Conservation (phyloP, 1,140 invertebrate species). For the Drosophila lini region DNA sequence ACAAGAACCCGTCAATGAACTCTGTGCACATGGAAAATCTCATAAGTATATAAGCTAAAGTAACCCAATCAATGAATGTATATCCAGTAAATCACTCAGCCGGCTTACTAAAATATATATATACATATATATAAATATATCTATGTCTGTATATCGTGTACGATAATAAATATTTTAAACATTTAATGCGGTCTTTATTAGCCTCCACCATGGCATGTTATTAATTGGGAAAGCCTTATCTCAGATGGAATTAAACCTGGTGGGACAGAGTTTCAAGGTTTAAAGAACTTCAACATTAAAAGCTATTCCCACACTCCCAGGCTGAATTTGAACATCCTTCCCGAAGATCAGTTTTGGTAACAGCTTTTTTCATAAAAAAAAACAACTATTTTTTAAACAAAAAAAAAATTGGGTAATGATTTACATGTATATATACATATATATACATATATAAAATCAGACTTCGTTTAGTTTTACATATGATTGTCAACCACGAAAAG, state of each 20-base stretch:
- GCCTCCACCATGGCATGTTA: not conserved
- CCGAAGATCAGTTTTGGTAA: not conserved
- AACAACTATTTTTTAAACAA: too few species aligned
- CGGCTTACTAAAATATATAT: conserved; percentile 57
- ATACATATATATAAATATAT: conserved; percentile 55
- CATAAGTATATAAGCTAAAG: conserved; percentile 66
- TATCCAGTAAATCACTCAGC: conserved; percentile 70
- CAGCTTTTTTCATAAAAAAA: too few species aligned
- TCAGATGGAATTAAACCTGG: not conserved
- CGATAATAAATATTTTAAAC: conserved; percentile 81
- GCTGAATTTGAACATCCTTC: not conserved
- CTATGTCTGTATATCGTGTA: conserved; percentile 72
- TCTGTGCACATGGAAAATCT: conserved; percentile 63
- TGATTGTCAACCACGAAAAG: conserved; percentile 8
- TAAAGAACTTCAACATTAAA: not conserved
- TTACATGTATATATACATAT: too few species aligned
- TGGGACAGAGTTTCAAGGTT: not conserved
- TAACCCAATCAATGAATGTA: conserved; percentile 62
- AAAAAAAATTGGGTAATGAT: too few species aligned
- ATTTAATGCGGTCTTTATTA: conserved; percentile 16
- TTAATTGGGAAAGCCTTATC: not conserved
- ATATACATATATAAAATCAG: too few species aligned
- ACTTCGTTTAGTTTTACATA: not conserved
- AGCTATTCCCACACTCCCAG: not conserved
- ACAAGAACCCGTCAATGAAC: conserved; percentile 38